A percentile compares a stretch with the other conserved stretches of the same genome.
Evolutionary conservation across 53 echinoderm and acorn worm genomes (phyloP).

Genomic region (Actinopyga echinites): DNA sequence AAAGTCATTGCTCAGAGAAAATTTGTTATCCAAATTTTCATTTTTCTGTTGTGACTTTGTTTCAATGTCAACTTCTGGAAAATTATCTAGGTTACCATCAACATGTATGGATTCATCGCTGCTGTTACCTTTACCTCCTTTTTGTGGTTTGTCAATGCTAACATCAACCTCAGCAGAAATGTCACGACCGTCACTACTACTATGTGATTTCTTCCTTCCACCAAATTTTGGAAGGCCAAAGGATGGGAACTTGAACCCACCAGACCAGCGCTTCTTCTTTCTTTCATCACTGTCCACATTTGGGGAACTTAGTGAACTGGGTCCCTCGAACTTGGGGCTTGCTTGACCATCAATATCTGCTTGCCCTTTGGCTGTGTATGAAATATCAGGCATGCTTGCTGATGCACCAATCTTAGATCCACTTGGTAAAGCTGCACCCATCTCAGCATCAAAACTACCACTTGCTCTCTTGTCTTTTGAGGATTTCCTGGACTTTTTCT

Average conservation of each 20-base stretch:
- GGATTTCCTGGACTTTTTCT: neutral
- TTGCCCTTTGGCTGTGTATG: neutral
- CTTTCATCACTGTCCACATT: neutral
- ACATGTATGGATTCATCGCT: neutral
- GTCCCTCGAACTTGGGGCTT: too few species aligned
- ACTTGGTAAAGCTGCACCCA: neutral
- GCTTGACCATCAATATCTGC: too few species aligned
- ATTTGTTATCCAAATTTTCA: too few species aligned
- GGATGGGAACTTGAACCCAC: constrained; percentile 9
- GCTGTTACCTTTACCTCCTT: neutral
- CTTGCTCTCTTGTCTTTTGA: constrained; percentile 18
- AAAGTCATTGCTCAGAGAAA: too few species aligned
- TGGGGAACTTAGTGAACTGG: neutral
- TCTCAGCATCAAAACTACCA: constrained; percentile 20
- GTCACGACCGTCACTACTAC: neutral
- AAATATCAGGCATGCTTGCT: constrained; percentile 26
- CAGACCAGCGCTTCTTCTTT: constrained; percentile 32
- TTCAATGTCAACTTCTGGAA: neutral
- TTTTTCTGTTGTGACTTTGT: neutral
- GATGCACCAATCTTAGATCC: neutral
- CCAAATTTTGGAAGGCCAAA: constrained; percentile 26
- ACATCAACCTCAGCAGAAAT: constrained; percentile 32
- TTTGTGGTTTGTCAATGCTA: neutral
- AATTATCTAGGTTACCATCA: neutral
- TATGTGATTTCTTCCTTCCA: constrained; percentile 13